phyloP scores from a whole-genome alignment of 2,888 invertebrate species.

The Ecdyonurus torrentis region DNA sequence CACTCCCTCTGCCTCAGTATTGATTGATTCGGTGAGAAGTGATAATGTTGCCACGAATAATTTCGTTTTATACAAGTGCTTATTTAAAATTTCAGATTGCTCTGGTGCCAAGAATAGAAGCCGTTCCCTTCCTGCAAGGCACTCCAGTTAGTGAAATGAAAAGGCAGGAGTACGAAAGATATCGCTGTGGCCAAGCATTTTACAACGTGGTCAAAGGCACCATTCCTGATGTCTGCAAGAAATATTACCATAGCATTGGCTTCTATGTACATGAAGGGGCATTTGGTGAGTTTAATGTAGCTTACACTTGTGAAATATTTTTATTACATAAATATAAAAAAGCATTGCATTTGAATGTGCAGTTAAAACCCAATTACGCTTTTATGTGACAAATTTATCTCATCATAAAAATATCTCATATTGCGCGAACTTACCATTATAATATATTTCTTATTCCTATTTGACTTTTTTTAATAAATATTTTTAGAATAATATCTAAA shows the following conservation, averaged over 20 bases:
- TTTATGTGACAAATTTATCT: neutral
- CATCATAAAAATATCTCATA: no score
- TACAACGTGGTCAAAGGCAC: constrained; percentile 46
- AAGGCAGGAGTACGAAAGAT: constrained; percentile 55
- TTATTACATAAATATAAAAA: neutral
- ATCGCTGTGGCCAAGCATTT: constrained; percentile 62
- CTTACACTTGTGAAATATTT: neutral
- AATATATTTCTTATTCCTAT: no score
- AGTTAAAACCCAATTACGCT: neutral
- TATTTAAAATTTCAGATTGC: constrained; percentile 39
- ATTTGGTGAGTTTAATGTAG: constrained; percentile 35
- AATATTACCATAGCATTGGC: constrained; percentile 71
- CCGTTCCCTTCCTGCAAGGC: constrained; percentile 62
- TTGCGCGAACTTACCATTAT: no score
- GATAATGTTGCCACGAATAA: no score
- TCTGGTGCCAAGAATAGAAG: constrained; percentile 61
- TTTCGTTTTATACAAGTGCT: neutral
- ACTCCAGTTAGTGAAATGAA: constrained; percentile 40
- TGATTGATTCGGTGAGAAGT: constrained; percentile 82
- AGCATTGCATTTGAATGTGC: neutral
- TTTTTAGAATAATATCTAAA: no score
- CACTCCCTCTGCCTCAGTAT: constrained; percentile 66
- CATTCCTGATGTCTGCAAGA: constrained; percentile 61
- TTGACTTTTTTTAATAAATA: no score
- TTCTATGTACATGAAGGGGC: constrained; percentile 73